Conservation (phyloP, 2,888 invertebrate species). For the Drosophila differens region DNA sequence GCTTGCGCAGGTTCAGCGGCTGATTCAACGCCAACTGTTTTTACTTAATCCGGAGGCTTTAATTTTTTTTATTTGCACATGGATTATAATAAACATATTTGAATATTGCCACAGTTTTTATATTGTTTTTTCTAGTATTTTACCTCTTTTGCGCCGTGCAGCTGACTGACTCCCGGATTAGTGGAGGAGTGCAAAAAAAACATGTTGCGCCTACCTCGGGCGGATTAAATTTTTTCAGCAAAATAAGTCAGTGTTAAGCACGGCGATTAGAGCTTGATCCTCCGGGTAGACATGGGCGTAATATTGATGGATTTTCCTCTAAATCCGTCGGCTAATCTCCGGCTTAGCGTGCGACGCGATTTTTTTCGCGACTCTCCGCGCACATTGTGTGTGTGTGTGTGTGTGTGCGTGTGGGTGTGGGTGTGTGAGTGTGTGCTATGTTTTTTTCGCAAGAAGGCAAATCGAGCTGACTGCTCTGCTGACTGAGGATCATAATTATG, state of each 20-base stretch:
- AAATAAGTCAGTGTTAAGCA: constrained; percentile 72
- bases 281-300: constrained; percentile 70
- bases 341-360: constrained; percentile 68
- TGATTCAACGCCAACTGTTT: constrained; percentile 54
- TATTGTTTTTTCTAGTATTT: constrained; percentile 28
- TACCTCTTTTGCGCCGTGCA: constrained; percentile 72
- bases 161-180: constrained; percentile 66
- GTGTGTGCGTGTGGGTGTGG: constrained; percentile 27
- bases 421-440: constrained; percentile 34
- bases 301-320: constrained; percentile 82
- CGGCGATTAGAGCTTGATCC: constrained; percentile 77
- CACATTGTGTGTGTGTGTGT: constrained; percentile 18
- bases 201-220: constrained; percentile 59
- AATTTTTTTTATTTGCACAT: constrained; percentile 52
- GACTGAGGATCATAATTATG: constrained; percentile 79
- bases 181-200: constrained; percentile 13
- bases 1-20: neutral
- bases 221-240: constrained; percentile 75
- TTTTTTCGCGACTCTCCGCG: constrained; percentile 64
- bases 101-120: constrained; percentile 56
- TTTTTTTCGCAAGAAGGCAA: constrained; percentile 70
- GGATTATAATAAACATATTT: constrained; percentile 52
- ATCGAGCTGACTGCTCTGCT: constrained; percentile 40
- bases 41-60: constrained; percentile 67
- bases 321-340: constrained; percentile 75